Evolutionary conservation across 2,888 invertebrate genomes (phyloP), one percentile per base, ranked within the genome.

Genomic region (Andrena haemorrhoa): DNA sequence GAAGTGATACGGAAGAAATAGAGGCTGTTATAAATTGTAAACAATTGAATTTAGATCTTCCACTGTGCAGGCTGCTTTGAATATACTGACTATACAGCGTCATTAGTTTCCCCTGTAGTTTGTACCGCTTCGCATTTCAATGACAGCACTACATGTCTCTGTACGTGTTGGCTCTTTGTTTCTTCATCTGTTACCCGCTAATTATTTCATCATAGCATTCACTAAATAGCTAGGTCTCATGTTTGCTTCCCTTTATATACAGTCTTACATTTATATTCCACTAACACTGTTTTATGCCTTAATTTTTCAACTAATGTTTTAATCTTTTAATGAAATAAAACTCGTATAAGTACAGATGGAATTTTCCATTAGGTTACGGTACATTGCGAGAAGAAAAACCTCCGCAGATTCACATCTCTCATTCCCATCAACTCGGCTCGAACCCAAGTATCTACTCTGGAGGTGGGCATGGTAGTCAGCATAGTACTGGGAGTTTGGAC

Each of bases 311-410:
- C 64, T 58, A 71, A 47, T 66, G 8, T 68, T 35, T n/a, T 35
- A 31, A 16, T 29, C n/a, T n/a, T 70, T 58, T 56, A 20, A 26
- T 56, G 12, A 20, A n/a, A 56, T 53, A 41, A 74, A 64, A 29
- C 35, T 61, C 10, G 64, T 49, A 2, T 61, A 56, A 72, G 31
- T 70, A 70, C 47, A 71, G 56, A 63, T 64, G 68, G 51, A 79
- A 65, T 77, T 75, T 84, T 79, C n/a, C n/a, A 16, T 29, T 87
- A 97, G 97, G 97, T 92, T 97, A 97, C 89, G 97, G 97, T 1
- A 96, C 97, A 0, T 93, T 97, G 66, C 96, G 96, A 81, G 97
- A 97, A 90, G 96, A 96, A 79, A 94, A 95, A 73, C 94, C 95
- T 73, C 94, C 95, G 0, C 93, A 93, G 65, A 93, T 93, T 74